Evolutionary conservation across 2,113 vertebrate species (phyloP).

Genomic region (Lutjanus erythropterus): DNA sequence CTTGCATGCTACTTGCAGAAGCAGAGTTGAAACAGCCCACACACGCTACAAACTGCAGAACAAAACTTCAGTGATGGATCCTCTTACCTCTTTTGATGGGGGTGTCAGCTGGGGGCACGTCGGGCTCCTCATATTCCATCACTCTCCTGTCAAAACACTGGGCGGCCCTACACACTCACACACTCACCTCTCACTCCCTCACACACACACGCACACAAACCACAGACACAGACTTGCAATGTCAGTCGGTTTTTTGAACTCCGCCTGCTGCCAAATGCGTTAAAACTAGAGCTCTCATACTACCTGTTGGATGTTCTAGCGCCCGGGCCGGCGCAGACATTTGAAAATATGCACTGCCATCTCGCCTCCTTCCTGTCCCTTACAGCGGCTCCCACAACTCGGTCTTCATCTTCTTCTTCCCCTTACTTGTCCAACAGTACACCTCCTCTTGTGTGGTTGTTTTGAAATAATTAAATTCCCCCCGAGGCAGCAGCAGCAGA

Average conservation of each 20-base stretch:
- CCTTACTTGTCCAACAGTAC: background rate
- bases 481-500: conserved; percentile 28
- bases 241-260: background rate
- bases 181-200: conserved; percentile 23
- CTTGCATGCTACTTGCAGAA: background rate
- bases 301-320: conserved; percentile 73
- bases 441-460: conserved; percentile 44
- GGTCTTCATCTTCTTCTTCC: conserved; percentile 23
- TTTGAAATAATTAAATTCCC: conserved; percentile 49
- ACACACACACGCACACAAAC: conserved; percentile 19
- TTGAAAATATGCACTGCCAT: conserved; percentile 79
- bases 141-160: conserved; percentile 68
- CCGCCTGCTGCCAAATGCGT: conserved; percentile 2
- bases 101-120: conserved; percentile 64
- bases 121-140: conserved; percentile 85
- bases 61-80: background rate
- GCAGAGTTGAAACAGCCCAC: background rate
- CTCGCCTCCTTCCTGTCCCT: conserved; percentile 24
- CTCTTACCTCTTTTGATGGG: conserved; percentile 77
- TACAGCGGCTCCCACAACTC: conserved; percentile 33
- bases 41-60: background rate
- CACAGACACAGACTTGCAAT: background rate
- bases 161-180: conserved; percentile 47
- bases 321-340: conserved; percentile 79
- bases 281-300: background rate